Conservation (phyloP, 92 coral and sea anemone species). For the Siderastrea radians region DNA sequence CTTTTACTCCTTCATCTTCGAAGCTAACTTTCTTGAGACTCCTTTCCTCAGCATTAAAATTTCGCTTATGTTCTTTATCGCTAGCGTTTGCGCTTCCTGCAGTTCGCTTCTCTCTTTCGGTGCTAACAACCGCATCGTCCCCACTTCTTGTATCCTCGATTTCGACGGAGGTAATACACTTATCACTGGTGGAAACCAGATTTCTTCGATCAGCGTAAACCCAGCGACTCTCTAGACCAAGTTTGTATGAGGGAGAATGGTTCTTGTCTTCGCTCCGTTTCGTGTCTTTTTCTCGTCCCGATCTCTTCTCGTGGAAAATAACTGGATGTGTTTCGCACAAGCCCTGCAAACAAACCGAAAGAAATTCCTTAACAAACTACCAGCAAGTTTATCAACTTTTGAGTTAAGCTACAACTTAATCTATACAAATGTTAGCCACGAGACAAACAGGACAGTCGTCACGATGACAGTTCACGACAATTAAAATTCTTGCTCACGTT, state of each 20-base stretch:
- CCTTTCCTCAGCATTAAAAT: background rate
- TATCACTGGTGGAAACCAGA: conserved; percentile 32
- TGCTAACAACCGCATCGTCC: background rate
- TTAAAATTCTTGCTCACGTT: no score
- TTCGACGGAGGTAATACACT: conserved; percentile 67
- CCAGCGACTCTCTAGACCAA: conserved; percentile 62
- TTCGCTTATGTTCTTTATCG: background rate
- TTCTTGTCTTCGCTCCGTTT: background rate
- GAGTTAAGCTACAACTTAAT: background rate
- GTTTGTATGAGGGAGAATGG: conserved; percentile 48
- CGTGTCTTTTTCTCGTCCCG: conserved; percentile 1
- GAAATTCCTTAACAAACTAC: background rate
- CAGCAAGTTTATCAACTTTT: no score
- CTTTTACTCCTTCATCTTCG: conserved; percentile 40
- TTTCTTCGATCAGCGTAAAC: conserved; percentile 71
- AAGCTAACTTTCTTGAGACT: conserved; percentile 78
- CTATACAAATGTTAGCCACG: no score
- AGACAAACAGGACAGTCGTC: no score
- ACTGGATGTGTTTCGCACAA: conserved; percentile 86
- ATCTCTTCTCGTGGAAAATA: conserved; percentile 65
- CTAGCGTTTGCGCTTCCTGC: background rate
- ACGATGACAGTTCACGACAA: no score
- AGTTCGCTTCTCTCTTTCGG: background rate
- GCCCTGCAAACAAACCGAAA: conserved; percentile 42
- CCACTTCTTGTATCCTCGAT: conserved; percentile 61